A percentile compares a stretch with the other conserved stretches of the same genome.
Conservation (phyloP, 2,888 invertebrate species). For the Eurois occulta region DNA sequence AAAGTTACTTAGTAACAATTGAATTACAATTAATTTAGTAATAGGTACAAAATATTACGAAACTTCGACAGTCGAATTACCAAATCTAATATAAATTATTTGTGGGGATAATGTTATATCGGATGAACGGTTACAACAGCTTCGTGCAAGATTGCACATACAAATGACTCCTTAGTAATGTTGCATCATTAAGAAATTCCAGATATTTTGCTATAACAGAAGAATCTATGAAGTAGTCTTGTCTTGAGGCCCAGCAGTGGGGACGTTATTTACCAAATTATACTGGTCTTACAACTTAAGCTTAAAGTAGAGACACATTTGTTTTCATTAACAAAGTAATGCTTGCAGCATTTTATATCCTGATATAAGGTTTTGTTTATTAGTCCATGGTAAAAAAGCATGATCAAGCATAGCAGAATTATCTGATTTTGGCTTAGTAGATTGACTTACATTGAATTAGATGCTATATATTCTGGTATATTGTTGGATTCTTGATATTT, state of each 20-base stretch:
- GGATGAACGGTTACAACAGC: not conserved
- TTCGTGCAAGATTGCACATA: constrained; percentile 7
- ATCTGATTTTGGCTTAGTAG: not conserved
- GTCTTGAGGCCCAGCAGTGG: not conserved
- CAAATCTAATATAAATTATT: not conserved
- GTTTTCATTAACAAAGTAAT: not conserved
- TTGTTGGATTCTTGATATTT: not conserved
- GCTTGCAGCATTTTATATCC: not conserved
- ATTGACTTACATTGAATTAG: constrained; percentile 10
- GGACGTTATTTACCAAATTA: not conserved
- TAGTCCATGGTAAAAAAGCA: not conserved
- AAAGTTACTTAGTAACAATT: not conserved
- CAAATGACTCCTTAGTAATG: not conserved
- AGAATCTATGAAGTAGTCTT: not conserved
- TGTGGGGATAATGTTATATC: not conserved
- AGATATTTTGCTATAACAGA: not conserved
- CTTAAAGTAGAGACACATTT: not conserved
- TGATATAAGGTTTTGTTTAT: not conserved
- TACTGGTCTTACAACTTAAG: not conserved
- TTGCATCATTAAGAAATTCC: not conserved
- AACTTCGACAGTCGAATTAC: not conserved
- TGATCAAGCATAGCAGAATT: not conserved
- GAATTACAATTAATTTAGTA: not conserved
- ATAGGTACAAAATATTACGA: not conserved
- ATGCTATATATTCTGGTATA: constrained; percentile 28